These are phyloP conservation scores for Colostygia pectinataria DNA, from an alignment of 2,888 invertebrate species.

Conservation along the genomic window DNA sequence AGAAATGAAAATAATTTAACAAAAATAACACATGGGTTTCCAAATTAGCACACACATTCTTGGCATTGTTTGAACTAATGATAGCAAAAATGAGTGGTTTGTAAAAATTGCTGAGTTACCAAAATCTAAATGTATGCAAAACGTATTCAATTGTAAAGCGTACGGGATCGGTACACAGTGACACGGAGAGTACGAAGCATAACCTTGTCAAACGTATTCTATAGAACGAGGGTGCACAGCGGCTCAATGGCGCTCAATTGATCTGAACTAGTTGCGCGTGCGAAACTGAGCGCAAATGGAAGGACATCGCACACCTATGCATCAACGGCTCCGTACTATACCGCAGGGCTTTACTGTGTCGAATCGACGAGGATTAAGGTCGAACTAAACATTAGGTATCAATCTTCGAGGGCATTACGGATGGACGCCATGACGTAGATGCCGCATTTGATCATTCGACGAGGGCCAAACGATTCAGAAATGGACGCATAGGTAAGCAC, in stretches of 20 bases:
- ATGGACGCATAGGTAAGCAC: conserved; percentile 17
- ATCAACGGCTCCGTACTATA: conserved; percentile 39
- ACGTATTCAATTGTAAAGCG: conserved; percentile 40
- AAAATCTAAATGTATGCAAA: conserved; percentile 11
- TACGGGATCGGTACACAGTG: conserved; percentile 44
- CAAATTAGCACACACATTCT: neutral
- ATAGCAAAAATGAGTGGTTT: neutral
- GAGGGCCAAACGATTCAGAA: conserved; percentile 24
- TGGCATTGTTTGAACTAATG: neutral
- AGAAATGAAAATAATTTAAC: conserved; percentile 33
- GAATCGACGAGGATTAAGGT: conserved; percentile 31
- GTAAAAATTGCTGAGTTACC: neutral
- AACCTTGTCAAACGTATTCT: conserved; percentile 68
- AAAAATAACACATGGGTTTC: conserved; percentile 22
- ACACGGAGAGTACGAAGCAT: conserved; percentile 51
- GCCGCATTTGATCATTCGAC: conserved; percentile 20
- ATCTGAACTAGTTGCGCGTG: conserved; percentile 74
- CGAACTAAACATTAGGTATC: conserved; percentile 26
- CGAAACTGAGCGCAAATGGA: conserved; percentile 64
- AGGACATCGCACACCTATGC: conserved; percentile 54
- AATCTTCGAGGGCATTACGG: conserved; percentile 28
- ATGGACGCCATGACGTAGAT: conserved; percentile 26
- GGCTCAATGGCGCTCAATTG: conserved; percentile 78
- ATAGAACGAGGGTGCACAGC: conserved; percentile 62
- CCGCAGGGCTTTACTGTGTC: conserved; percentile 25